Evolutionary conservation across 1,140 invertebrate genomes (phyloP).

Genomic region (Pseudomyrmex flavicornis): DNA sequence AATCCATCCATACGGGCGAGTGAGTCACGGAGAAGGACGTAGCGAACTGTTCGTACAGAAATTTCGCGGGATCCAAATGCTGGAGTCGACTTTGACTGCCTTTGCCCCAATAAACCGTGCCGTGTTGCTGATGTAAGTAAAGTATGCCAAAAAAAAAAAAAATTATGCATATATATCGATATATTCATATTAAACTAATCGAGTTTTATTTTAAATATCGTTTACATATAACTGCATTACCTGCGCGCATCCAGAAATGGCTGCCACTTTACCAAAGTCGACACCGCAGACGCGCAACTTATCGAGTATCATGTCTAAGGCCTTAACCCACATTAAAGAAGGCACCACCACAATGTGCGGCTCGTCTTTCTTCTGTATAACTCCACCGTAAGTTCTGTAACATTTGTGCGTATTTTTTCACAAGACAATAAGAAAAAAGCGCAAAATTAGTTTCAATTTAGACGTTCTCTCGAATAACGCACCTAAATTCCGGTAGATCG

Average conservation of each 20-base stretch:
- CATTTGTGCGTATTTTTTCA: constrained; percentile 2
- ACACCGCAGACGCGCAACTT: constrained; percentile 92
- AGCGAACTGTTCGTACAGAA: constrained; percentile 93
- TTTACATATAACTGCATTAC: constrained; percentile 82
- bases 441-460: not conserved
- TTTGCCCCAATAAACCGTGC: constrained; percentile 96
- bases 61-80: constrained; percentile 90
- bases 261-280: constrained; percentile 92
- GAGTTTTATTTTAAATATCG: not conserved
- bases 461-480: constrained; percentile 58
- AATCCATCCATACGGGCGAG: constrained; percentile 99
- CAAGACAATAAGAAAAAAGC: not conserved
- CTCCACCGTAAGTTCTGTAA: constrained; percentile 92
- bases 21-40: constrained; percentile 91
- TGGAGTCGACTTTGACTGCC: constrained; percentile 89
- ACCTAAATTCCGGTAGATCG: constrained; percentile 96
- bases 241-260: constrained; percentile 96
- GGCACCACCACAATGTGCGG: constrained; percentile 90
- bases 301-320: constrained; percentile 96
- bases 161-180: not conserved
- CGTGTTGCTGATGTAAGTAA: constrained; percentile 92
- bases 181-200: constrained; percentile 11
- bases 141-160: not conserved
- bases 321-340: constrained; percentile 97
- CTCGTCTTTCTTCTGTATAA: constrained; percentile 87